Base-by-base conservation (phyloP, 2,888 invertebrate species). In the Nymphalis polychloros region DNA sequence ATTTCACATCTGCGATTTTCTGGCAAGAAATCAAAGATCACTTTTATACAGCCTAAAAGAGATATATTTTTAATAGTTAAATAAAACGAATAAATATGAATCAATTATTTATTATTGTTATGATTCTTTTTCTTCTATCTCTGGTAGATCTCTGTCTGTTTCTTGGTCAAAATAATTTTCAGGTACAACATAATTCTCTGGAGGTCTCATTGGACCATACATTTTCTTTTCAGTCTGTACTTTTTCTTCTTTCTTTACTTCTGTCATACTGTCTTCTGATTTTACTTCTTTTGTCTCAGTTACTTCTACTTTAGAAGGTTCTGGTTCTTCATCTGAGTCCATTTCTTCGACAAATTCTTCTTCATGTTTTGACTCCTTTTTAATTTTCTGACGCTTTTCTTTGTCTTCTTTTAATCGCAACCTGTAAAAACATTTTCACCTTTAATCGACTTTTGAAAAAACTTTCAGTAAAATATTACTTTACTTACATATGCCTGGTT, bases 281-380 rank as follows among this genome's bases (percentile, higher is more conserved):
- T 47, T 49, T 52, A n/a, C 10, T 35, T 71, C 61, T 60, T 53
- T 68, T 73, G 60, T 60, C 27, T 5, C 62, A n/a, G 64, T 67
- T 48, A 68, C 48, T 55, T 74, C 60, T 23, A 47, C 63, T 53
- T 69, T 63, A 67, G 53, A 67, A 46, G 72, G 68, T 65, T 76
- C 74, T 48, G 64, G 69, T 72, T 89, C 89, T 61, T 92, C 92
- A 65, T 93, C 92, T 0, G 92, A 92, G 67, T 92, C 92, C 64
- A 93, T 81, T 79, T 94, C 93, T 82, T 94, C 93, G 0, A 93
- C 92, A 68, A 93, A 93, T 74, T 93, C 93, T 67, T 92, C 89
- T 63, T 85, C 81, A 75, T 81, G 76, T 57, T 82, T 84, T 0
- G 69, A 71, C 55, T 78, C 77, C 75, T 79, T 75, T 68, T 71